Evolutionary conservation across 2,888 invertebrate species (phyloP).

Genomic region (Sinelater perroti): DNA sequence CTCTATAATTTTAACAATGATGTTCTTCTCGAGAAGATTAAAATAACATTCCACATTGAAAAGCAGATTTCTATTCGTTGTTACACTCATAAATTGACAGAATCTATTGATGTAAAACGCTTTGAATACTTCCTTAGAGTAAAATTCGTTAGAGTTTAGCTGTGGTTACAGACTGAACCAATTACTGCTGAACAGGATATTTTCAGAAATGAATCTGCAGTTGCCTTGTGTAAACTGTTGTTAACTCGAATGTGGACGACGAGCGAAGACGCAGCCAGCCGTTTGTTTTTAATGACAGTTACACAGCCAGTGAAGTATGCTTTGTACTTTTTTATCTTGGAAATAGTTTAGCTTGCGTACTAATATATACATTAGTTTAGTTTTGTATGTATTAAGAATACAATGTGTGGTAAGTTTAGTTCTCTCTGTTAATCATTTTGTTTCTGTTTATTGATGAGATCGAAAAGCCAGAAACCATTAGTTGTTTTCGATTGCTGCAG

Average conservation of each 20-base stretch:
- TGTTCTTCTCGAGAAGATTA: neutral
- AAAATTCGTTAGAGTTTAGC: too few relatives aligned
- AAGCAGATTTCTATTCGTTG: neutral
- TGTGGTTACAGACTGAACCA: too few relatives aligned
- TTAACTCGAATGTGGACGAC: too few relatives aligned
- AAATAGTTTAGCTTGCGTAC: constrained; percentile 46
- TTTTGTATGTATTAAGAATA: constrained; percentile 40
- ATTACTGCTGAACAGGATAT: too few relatives aligned
- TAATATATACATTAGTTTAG: constrained; percentile 40
- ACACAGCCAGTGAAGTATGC: constrained; percentile 44
- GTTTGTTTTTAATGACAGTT: constrained; percentile 5
- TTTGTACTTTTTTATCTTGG: constrained; percentile 46
- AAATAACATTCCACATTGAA: constrained; percentile 1
- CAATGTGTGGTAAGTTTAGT: constrained; percentile 40
- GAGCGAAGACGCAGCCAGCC: neutral
- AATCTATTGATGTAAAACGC: too few relatives aligned
- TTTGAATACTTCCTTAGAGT: too few relatives aligned
- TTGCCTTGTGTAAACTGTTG: too few relatives aligned
- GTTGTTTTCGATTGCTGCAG: constrained; percentile 50
- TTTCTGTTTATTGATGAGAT: constrained; percentile 6
- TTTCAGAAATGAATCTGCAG: too few relatives aligned
- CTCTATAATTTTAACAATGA: neutral
- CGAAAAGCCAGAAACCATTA: constrained; percentile 19
- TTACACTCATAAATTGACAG: too few relatives aligned
- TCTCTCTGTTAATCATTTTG: constrained; percentile 1